Conservation (phyloP, 2,797 vertebrate species). For the Pseudochaenichthys georgianus region DNA sequence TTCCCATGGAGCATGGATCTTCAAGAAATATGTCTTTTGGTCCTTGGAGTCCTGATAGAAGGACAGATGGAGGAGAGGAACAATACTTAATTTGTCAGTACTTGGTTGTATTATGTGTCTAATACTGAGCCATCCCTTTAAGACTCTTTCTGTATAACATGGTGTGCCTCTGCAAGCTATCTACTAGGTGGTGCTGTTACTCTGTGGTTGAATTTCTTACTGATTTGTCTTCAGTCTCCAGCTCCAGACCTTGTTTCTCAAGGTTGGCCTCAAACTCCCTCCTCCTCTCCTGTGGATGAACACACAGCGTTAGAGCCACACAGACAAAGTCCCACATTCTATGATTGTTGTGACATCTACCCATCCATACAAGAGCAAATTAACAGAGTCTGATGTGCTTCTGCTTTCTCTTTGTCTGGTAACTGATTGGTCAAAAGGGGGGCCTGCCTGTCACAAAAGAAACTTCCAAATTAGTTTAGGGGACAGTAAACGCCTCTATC, state of each 20-base stretch:
- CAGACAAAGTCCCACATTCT: slow-evolving; percentile 18
- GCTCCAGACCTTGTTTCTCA: slow-evolving; percentile 89
- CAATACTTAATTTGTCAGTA: not conserved
- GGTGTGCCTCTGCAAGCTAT: slow-evolving; percentile 33
- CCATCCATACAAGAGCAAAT: not conserved
- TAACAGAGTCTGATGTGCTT: not conserved
- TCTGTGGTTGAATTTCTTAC: slow-evolving; percentile 78
- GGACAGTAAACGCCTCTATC: not conserved
- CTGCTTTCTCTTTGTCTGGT: not conserved
- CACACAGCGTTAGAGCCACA: slow-evolving; percentile 33
- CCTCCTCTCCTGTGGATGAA: slow-evolving; percentile 89
- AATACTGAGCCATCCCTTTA: slow-evolving; percentile 56
- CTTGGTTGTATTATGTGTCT: not conserved
- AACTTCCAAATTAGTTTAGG: not conserved
- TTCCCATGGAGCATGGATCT: slow-evolving; percentile 96
- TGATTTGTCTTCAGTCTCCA: slow-evolving; percentile 93
- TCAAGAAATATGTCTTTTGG: slow-evolving; percentile 92
- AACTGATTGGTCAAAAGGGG: not conserved
- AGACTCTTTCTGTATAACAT: slow-evolving; percentile 12
- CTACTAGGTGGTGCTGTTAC: slow-evolving; percentile 63
- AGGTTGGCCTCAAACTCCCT: slow-evolving; percentile 93
- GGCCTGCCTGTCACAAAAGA: not conserved
- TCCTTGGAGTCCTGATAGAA: slow-evolving; percentile 91
- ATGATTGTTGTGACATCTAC: not conserved
- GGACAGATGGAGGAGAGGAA: not conserved